Evolutionary conservation across 2,113 vertebrate species (phyloP).

Genomic region (Osmerus mordax): DNA sequence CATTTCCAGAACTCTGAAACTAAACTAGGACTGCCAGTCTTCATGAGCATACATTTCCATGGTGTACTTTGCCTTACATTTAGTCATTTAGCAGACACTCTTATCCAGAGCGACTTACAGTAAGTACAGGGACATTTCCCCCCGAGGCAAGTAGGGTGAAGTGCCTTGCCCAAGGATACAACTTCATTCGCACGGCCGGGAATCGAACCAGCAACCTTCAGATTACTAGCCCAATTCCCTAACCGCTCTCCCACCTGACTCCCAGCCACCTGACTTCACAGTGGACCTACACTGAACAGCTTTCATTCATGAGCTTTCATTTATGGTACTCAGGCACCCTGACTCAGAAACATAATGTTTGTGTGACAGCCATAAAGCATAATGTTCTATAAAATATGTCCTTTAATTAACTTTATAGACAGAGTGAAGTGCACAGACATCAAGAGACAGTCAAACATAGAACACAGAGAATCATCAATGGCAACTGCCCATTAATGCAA

Average conservation of each 20-base stretch:
- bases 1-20: slow-evolving; percentile 51
- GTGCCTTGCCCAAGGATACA: too few species aligned
- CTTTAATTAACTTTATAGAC: slow-evolving; percentile 86
- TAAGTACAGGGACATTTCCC: too few species aligned
- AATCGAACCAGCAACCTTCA: too few species aligned
- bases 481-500: too few species aligned
- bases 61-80: slow-evolving; percentile 59
- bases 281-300: slow-evolving; percentile 71
- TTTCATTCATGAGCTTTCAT: slow-evolving; percentile 81
- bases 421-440: slow-evolving; percentile 65
- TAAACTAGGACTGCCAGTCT: slow-evolving; percentile 48
- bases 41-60: slow-evolving; percentile 59
- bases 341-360: slow-evolving; percentile 85
- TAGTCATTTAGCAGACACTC: too few species aligned
- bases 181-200: too few species aligned
- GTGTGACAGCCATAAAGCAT: slow-evolving; percentile 89
- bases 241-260: too few species aligned
- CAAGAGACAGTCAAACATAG: slow-evolving; percentile 60
- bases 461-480: slow-evolving; percentile 56
- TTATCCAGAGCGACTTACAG: too few species aligned
- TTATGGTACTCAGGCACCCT: slow-evolving; percentile 39
- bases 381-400: slow-evolving; percentile 89
- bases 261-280: slow-evolving; percentile 38
- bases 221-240: too few species aligned
- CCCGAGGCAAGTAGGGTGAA: too few species aligned